phyloP scores from a whole-genome alignment of 2,888 invertebrate species.

The Drosophila kambysellisi region DNA sequence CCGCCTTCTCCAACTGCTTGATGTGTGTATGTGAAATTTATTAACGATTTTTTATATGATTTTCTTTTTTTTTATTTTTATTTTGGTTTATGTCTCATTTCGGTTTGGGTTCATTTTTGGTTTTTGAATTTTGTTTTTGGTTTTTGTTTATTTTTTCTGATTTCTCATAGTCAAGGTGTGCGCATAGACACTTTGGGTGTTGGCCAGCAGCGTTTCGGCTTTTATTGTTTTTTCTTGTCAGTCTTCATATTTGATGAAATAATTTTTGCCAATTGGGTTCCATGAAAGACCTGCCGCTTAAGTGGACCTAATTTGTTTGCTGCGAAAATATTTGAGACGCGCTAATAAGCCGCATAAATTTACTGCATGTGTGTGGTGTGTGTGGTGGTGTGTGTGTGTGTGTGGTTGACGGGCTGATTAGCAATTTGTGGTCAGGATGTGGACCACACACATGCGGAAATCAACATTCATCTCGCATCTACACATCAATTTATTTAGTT shows the following conservation, averaged over 20 bases:
- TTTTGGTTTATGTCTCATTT: conserved; percentile 63
- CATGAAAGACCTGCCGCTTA: conserved; percentile 62
- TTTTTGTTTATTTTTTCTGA: conserved; percentile 11
- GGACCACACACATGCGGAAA: conserved; percentile 60
- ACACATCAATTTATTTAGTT: conserved; percentile 52
- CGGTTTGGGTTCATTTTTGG: conserved; percentile 34
- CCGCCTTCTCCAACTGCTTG: conserved; percentile 12
- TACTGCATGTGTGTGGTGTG: conserved; percentile 28
- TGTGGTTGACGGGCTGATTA: conserved; percentile 63
- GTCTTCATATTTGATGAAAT: conserved; percentile 69
- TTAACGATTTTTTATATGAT: conserved; percentile 75
- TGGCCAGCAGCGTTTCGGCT: conserved; percentile 49
- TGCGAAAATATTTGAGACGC: conserved; percentile 68
- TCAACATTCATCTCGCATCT: conserved; percentile 10
- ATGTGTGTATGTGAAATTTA: conserved; percentile 67
- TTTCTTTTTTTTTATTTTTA: conserved; percentile 60
- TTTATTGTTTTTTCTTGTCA: conserved; percentile 50
- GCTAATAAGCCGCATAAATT: conserved; percentile 75
- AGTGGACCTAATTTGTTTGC: conserved; percentile 82
- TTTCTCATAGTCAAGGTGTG: conserved; percentile 68
- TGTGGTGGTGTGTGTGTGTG: conserved; percentile 12
- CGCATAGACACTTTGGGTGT: conserved; percentile 79
- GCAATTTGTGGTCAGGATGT: conserved; percentile 68
- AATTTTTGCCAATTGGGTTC: conserved; percentile 60
- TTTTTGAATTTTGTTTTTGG: conserved; percentile 32